phyloP scores from a whole-genome alignment of 2,888 invertebrate species.

The Thumatha senex region DNA sequence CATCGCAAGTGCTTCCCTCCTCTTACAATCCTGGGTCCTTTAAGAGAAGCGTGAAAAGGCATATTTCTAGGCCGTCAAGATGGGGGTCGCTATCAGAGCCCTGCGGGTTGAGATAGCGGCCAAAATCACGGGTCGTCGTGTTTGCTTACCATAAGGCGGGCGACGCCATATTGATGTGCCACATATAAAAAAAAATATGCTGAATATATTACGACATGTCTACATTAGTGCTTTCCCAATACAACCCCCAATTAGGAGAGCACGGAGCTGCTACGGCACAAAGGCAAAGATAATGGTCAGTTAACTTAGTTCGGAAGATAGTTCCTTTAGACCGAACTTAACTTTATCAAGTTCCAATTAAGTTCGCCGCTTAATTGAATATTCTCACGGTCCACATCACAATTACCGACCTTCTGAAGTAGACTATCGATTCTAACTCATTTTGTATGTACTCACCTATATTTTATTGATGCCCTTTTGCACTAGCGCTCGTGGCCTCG shows the following conservation, averaged over 20 bases:
- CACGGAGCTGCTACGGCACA: slow-evolving; percentile 69
- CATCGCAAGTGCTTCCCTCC: too few species aligned
- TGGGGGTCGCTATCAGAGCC: too few species aligned
- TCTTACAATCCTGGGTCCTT: too few species aligned
- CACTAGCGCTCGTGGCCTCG: too few species aligned
- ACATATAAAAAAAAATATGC: too few species aligned
- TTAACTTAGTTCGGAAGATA: slow-evolving; percentile 82
- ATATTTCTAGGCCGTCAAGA: too few species aligned
- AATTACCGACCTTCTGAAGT: slow-evolving; percentile 76
- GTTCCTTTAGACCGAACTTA: slow-evolving; percentile 79
- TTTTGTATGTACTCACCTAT: background rate
- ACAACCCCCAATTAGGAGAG: slow-evolving; percentile 72
- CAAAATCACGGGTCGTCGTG: too few species aligned
- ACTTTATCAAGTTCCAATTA: slow-evolving; percentile 82
- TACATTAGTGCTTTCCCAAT: slow-evolving; percentile 33
- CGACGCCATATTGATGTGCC: too few species aligned
- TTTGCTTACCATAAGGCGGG: too few species aligned
- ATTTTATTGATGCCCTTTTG: too few species aligned
- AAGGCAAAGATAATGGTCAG: slow-evolving; percentile 83
- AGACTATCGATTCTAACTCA: slow-evolving; percentile 60
- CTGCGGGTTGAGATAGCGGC: too few species aligned
- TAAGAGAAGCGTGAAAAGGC: too few species aligned
- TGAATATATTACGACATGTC: slow-evolving; percentile 30
- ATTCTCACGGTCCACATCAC: slow-evolving; percentile 77
- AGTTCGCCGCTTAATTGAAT: slow-evolving; percentile 78